Evolutionary conservation across 1,140 invertebrate genomes (phyloP).

Genomic region (Megalonaias nervosa): DNA sequence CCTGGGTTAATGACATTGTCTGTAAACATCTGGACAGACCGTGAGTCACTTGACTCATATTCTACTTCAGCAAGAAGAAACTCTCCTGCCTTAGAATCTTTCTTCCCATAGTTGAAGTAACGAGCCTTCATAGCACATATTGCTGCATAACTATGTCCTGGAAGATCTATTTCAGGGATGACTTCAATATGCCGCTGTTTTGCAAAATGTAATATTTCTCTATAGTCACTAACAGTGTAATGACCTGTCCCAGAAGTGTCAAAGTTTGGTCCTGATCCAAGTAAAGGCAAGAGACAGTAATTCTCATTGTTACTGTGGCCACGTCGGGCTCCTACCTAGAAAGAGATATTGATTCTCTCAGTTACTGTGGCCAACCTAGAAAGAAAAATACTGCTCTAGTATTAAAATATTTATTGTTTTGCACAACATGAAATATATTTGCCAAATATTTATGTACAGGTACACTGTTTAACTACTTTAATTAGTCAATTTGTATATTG

Average conservation of each 20-base stretch:
- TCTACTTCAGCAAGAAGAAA: constrained; percentile 54
- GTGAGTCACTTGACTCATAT: constrained; percentile 27
- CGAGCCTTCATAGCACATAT: constrained; percentile 62
- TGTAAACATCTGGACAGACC: constrained; percentile 62
- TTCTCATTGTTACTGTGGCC: constrained; percentile 59
- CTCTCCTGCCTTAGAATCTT: constrained; percentile 43
- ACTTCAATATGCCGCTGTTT: constrained; percentile 60
- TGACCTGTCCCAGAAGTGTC: constrained; percentile 54
- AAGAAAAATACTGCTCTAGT: no score
- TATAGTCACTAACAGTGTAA: constrained; percentile 53
- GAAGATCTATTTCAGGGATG: constrained; percentile 70
- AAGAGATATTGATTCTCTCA: no score
- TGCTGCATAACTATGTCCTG: constrained; percentile 67
- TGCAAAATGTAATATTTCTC: constrained; percentile 63
- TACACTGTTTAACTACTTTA: no score
- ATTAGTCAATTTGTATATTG: no score
- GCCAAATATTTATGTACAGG: no score
- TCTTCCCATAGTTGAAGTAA: constrained; percentile 36
- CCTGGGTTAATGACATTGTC: constrained; percentile 68
- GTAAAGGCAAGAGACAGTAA: constrained; percentile 57
- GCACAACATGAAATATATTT: no score
- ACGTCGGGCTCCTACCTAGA: constrained; percentile 49
- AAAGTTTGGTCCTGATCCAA: constrained; percentile 60
- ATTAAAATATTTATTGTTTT: no score
- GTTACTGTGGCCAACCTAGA: no score